Evolutionary conservation across 2,797 vertebrate genomes (phyloP), one percentile per base, ranked within the genome.

Genomic region (Neosilurus hyrtlii): DNA sequence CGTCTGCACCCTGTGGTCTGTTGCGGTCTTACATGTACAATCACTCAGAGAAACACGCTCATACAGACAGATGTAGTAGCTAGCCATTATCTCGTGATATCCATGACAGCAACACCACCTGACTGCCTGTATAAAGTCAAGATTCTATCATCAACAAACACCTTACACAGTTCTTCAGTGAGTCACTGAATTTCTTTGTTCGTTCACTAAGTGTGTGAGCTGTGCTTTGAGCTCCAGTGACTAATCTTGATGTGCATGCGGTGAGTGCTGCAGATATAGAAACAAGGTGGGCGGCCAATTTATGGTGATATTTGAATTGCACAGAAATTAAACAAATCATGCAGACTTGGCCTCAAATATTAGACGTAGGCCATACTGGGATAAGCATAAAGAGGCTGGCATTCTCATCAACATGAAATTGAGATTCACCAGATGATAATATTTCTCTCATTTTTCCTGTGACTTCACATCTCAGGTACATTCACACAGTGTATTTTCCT

Each of bases 221-320:
- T 88, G 24, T 49, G 83, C 88, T 88, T 51, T 22, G 74, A 78
- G 85, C 83, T 82, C 49, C 54, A 86, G 83, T 91, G 88, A 90
- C 84, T 91, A 89, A 91, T 89, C 72, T 83, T 83, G 24, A 74
- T 86, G 30, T 82, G 80, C 73, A 87, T 76, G 79, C 86, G 82
- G 62, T 82, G 74, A 59, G 9, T 63, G 43, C 22, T 85, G 74
- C 86, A 85, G 81, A 83, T 86, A 86, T 87, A 88, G 86, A 84
- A 86, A 85, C 83, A 78, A 59, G 18, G 84, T 82, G 80, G 84
- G 81, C 59, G 67, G 81, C 11, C 4, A 51, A 24, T 79, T 86
- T 80, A 82, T 82, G 80, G 78, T 57, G 79, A 82, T 75, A 86
- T 87, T 86, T 85, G 82, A 81, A 12, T 82, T 79, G 56, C 35